Evolutionary conservation across 2,113 vertebrate genomes (phyloP), one percentile per base, ranked within the genome.

Genomic region (Thymallus thymallus): DNA sequence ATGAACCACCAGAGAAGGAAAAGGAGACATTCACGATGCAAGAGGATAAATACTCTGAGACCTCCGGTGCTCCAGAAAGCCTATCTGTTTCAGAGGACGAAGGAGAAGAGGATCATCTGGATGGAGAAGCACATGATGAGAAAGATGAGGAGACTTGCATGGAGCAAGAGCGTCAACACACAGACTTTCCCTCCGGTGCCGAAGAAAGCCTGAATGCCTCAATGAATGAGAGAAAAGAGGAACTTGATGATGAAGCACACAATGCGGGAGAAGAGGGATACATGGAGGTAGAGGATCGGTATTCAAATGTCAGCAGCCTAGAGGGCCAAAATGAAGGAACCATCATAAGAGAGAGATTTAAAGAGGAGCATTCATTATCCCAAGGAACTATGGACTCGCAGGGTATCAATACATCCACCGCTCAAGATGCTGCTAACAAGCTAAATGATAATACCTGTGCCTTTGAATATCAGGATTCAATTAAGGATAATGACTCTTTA

Each of bases 311-410:
- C 1, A 76, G 61, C 74, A 71, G 30, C 1, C 6, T 18, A 3
- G 45, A 63, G 30, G 46, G 12, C 22, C 60, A 20, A 73, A 32
- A 68, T 73, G 61, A 81, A 76, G 62, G 45, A 16, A 51, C n/a
- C 9, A 70, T 29, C 23, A 1, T 69, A 32, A 74, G 76, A 65
- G 72, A 45, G 2, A 26, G 67, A 41, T 55, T n/a, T 51, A 55
- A 69, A 13, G 66, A 71, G 24, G 71, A 76, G 26, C 13, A 51
- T 13, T 73, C 56, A n/a, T 30, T 77, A 35, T 45, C 23, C 20
- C 67, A 56, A 71, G 41, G 73, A 26, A 24, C 65, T 30, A 64
- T 26, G 14, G 23, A 60, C 32, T 32, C 2, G 45, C 48, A 2
- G 0, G 2, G 3, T 72, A 14, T 48, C 4, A 66, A 73, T 1